Percentiles rank a stretch among this genome's conserved stretches.
Evolutionary conservation across 2,797 vertebrate genomes (phyloP).

Genomic region (Periparus ater): DNA sequence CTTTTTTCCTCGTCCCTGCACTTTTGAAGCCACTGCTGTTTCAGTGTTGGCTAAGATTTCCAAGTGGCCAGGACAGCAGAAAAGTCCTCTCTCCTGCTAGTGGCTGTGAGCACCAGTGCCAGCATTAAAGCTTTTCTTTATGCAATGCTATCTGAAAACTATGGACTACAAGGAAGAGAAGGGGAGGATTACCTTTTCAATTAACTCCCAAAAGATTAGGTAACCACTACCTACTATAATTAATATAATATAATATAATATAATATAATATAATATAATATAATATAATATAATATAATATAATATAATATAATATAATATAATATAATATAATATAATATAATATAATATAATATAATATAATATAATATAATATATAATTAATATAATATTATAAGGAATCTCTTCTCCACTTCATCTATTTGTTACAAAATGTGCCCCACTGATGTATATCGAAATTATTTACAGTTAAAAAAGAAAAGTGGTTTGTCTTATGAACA

Average conservation of each 20-base stretch:
- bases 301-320: no score
- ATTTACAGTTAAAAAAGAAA: not conserved
- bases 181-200: not conserved
- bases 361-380: no score
- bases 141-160: not conserved
- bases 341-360: no score
- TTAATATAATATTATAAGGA: no score
- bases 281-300: no score
- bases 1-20: not conserved
- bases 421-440: not conserved
- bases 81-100: not conserved
- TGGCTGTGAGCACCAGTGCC: not conserved
- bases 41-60: not conserved
- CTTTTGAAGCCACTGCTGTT: not conserved
- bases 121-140: not conserved
- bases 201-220: not conserved
- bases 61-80: not conserved
- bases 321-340: no score
- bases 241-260: no score
- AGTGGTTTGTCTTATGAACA: not conserved
- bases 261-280: no score
- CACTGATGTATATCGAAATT: not conserved
- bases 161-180: not conserved
- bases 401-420: not conserved
- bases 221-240: not conserved